Percentiles rank a stretch among this genome's conserved stretches.
Conservation (phyloP, 1,140 invertebrate genomes). For the Drosophila jambulina region DNA sequence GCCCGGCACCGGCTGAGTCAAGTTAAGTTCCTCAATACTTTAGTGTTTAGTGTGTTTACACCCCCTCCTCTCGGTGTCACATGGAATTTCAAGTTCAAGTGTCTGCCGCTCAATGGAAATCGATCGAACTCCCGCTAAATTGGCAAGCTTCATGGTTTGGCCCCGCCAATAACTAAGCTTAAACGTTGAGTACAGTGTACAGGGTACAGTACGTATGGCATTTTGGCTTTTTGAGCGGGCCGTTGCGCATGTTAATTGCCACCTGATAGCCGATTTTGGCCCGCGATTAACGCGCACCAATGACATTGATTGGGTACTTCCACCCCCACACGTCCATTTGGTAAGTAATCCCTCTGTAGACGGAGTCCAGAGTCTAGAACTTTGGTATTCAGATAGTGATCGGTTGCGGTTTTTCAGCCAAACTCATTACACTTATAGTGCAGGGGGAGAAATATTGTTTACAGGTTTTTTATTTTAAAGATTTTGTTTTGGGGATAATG, state of each 20-base stretch:
- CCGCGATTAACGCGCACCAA: constrained; percentile 40
- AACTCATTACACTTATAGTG: constrained; percentile 32
- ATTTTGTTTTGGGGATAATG: neutral
- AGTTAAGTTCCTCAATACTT: constrained; percentile 57
- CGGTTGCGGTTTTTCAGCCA: constrained; percentile 62
- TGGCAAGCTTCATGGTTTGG: constrained; percentile 47
- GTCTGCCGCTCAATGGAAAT: constrained; percentile 58
- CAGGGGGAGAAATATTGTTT: constrained; percentile 1
- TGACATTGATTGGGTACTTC: constrained; percentile 66
- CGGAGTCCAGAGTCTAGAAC: constrained; percentile 10
- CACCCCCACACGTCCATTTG: neutral
- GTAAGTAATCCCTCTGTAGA: neutral
- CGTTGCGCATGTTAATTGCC: constrained; percentile 70
- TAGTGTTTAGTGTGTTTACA: constrained; percentile 11
- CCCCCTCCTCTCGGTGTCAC: constrained; percentile 21
- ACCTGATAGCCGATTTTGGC: constrained; percentile 56
- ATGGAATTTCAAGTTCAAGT: constrained; percentile 77
- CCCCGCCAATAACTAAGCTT: constrained; percentile 24
- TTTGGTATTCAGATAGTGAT: constrained; percentile 47
- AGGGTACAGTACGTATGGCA: neutral
- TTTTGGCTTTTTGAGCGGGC: constrained; percentile 30
- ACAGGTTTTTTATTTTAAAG: neutral
- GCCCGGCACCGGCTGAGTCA: constrained; percentile 18
- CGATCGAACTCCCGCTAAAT: constrained; percentile 49
- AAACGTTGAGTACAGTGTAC: constrained; percentile 13